Percentiles rank a stretch among this genome's conserved stretches.
phyloP scores from a whole-genome alignment of 2,888 invertebrate genomes.

The Chrysolina haemoptera region DNA sequence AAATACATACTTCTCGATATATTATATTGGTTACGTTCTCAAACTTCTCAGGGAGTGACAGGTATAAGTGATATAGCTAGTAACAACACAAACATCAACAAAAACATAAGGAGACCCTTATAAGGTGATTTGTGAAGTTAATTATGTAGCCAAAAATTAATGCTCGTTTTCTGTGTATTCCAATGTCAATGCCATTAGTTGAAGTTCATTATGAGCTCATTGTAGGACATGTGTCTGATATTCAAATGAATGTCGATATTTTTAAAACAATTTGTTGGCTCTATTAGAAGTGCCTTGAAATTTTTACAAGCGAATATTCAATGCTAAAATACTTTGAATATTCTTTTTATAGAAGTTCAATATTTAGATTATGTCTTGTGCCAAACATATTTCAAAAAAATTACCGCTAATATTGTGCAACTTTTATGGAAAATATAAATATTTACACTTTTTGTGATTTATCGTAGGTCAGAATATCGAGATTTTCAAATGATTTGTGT shows the following conservation, averaged over 20 bases:
- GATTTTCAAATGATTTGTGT: too few species aligned
- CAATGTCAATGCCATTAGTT: background rate
- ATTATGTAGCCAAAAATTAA: background rate
- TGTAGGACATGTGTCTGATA: background rate
- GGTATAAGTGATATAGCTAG: too few species aligned
- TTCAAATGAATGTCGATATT: background rate
- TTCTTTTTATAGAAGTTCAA: conserved; percentile 9
- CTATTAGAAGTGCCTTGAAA: background rate
- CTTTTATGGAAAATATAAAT: conserved; percentile 5
- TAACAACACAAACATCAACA: too few species aligned
- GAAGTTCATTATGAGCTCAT: background rate
- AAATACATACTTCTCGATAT: too few species aligned
- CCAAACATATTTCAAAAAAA: background rate
- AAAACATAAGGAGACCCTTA: too few species aligned
- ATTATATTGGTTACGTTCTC: too few species aligned
- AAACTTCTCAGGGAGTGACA: too few species aligned
- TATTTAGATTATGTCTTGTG: conserved; percentile 1
- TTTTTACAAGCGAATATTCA: background rate
- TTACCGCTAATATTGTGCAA: background rate
- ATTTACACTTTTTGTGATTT: background rate
- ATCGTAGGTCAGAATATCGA: background rate
- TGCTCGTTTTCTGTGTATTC: background rate
- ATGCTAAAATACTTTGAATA: conserved; percentile 3
- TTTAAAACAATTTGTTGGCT: background rate
- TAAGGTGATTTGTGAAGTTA: background rate